Base-by-base conservation (phyloP, 2,113 vertebrate species). In the Sylvia atricapilla region DNA sequence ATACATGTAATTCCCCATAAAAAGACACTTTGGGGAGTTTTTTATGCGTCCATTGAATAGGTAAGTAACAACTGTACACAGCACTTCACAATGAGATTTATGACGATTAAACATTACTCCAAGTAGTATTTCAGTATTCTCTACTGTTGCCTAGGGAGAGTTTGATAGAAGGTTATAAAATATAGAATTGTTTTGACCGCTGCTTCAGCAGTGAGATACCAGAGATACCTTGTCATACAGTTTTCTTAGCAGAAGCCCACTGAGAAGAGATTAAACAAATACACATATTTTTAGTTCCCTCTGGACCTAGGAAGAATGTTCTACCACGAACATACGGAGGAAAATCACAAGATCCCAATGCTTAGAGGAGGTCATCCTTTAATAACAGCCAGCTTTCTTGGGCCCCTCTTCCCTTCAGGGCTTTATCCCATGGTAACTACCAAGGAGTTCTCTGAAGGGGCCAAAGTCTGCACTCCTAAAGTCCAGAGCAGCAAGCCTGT, bases 401-500 rank as follows among this genome's bases (percentile, higher is more conserved):
- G 46, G 28, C 24, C 24, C 24, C 13, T 75, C 78, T 68, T 31
- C 20, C 55, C 24, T 41, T 13, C 35, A 49, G 25, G 25, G 47
- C 41, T 69, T 62, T 47, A 62, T 46, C 28, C 23, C 46, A 75
- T 20, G 11, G 17, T 69, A 41, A 8, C 17, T 6, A 69, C 18
- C 30, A 27, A 62, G 21, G 17, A 69, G 10, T 1, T 62, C n/a
- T 27, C 41, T 37, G 25, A 76, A 90, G 15, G 44, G 15, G 21
- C 41, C 63, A 28, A 60, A 62, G n/a, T 47, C 30, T 76, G 47
- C 30, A n/a, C 21, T 56, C 25, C 35, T 69, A 17, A 49, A 62
- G 41, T 33, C 31, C 41, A 63, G 31, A 5, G 12, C 15, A 77
- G 21, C 0, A 0, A 56, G 72, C 22, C 46, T 28, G 21, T 7